phyloP scores from a whole-genome alignment of 2,797 vertebrate genomes.

The Sebastes matsubarae region DNA sequence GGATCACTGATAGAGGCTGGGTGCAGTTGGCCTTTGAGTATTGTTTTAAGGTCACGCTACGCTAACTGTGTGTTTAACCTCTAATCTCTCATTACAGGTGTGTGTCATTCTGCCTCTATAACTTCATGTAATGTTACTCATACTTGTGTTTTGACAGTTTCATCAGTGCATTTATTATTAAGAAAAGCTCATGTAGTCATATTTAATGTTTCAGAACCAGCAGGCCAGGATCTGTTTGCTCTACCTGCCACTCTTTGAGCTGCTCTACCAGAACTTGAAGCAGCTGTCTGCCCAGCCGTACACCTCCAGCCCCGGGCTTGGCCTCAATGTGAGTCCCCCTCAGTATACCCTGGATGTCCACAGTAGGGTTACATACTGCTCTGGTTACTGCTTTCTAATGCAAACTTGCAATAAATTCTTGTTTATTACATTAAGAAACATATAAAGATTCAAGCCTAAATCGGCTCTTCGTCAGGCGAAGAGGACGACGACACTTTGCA shows the following conservation, averaged over 20 bases:
- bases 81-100: background rate
- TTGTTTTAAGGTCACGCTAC: background rate
- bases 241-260: constrained; percentile 91
- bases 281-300: constrained; percentile 80
- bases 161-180: background rate
- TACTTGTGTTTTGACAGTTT: background rate
- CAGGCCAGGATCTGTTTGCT: constrained; percentile 94
- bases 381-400: background rate
- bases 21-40: background rate
- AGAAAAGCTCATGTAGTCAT: background rate
- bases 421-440: background rate
- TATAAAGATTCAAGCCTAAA: background rate
- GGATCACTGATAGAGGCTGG: too few relatives aligned
- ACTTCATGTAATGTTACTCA: background rate
- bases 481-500: too few relatives aligned
- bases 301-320: constrained; percentile 59
- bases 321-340: constrained; percentile 68
- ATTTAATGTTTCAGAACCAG: constrained; percentile 85
- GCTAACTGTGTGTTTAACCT: background rate
- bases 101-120: background rate
- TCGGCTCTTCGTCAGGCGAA: background rate
- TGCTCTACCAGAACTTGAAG: constrained; percentile 93
- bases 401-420: background rate
- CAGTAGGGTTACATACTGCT: background rate
- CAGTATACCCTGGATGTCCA: background rate